phyloP scores from a whole-genome alignment of 1,140 invertebrate species.

The Drosophila paulistorum region DNA sequence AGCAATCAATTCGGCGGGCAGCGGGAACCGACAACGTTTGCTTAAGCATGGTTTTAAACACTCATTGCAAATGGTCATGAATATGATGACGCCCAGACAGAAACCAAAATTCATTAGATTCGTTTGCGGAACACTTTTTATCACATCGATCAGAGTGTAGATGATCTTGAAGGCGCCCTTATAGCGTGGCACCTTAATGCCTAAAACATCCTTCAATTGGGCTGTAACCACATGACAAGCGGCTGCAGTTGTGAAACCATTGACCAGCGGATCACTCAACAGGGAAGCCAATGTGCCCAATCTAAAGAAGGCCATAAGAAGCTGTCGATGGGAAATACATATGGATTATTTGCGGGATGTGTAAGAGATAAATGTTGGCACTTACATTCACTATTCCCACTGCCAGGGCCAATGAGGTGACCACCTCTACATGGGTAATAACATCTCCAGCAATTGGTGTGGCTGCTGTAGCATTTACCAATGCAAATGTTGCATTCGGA shows the following conservation, averaged over 20 bases:
- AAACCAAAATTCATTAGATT: conserved; percentile 89
- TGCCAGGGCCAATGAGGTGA: conserved; percentile 66
- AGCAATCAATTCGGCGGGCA: conserved; percentile 94
- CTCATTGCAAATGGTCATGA: conserved; percentile 91
- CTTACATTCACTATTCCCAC: conserved; percentile 75
- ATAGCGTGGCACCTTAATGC: conserved; percentile 87
- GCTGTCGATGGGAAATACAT: conserved; percentile 84
- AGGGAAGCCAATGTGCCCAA: conserved; percentile 93
- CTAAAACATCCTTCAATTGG: conserved; percentile 94
- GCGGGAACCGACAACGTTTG: conserved; percentile 89
- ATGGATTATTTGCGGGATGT: not conserved
- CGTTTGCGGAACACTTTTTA: conserved; percentile 85
- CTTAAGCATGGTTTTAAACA: conserved; percentile 90
- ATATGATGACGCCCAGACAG: conserved; percentile 88
- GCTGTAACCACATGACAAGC: conserved; percentile 95
- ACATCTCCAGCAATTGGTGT: conserved; percentile 34
- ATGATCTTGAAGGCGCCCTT: conserved; percentile 90
- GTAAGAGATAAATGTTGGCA: not conserved
- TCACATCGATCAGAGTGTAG: conserved; percentile 87
- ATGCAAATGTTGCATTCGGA: conserved; percentile 12
- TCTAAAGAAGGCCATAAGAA: conserved; percentile 91
- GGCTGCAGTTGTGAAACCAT: conserved; percentile 95
- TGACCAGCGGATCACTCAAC: conserved; percentile 94
- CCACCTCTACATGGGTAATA: conserved; percentile 64
- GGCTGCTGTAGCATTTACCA: conserved; percentile 35